These are phyloP conservation scores for Psix sp. DNA, from an alignment of 1,140 invertebrate genomes.

Conservation along the genomic window DNA sequence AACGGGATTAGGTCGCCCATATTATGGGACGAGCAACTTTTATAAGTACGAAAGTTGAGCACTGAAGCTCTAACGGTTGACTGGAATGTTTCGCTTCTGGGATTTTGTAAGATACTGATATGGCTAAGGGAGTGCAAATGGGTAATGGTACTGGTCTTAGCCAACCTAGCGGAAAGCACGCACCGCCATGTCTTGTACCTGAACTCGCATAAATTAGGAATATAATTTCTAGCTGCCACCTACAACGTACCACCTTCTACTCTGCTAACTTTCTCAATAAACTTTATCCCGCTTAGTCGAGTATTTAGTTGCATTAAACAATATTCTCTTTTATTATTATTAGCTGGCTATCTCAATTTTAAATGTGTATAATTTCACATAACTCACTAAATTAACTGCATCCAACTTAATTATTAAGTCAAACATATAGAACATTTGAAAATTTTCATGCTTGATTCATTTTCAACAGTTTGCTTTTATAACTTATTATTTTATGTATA, in stretches of 20 bases:
- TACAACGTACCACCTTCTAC: constrained; percentile 40
- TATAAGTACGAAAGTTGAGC: constrained; percentile 56
- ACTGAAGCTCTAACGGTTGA: constrained; percentile 55
- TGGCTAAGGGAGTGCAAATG: constrained; percentile 32
- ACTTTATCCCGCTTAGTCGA: constrained; percentile 41
- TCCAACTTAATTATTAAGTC: too few species aligned
- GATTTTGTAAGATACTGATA: constrained; percentile 51
- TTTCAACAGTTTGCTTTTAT: too few species aligned
- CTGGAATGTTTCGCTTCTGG: constrained; percentile 55
- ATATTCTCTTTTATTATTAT: constrained; percentile 43
- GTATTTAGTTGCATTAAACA: constrained; percentile 47
- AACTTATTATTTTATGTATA: too few species aligned
- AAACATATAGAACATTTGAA: too few species aligned
- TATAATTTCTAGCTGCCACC: constrained; percentile 48
- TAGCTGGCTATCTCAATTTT: constrained; percentile 34
- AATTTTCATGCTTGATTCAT: too few species aligned
- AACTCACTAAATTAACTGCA: background rate
- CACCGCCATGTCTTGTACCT: constrained; percentile 48
- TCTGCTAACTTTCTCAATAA: constrained; percentile 55
- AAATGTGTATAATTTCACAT: constrained; percentile 26
- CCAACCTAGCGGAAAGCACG: constrained; percentile 49
- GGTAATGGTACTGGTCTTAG: constrained; percentile 48
- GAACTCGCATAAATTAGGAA: constrained; percentile 58
- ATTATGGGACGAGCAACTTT: constrained; percentile 52
- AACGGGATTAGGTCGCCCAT: constrained; percentile 39